These are phyloP conservation scores for Sula dactylatra DNA, from an alignment of 2,113 vertebrate genomes.

Conservation along the genomic window DNA sequence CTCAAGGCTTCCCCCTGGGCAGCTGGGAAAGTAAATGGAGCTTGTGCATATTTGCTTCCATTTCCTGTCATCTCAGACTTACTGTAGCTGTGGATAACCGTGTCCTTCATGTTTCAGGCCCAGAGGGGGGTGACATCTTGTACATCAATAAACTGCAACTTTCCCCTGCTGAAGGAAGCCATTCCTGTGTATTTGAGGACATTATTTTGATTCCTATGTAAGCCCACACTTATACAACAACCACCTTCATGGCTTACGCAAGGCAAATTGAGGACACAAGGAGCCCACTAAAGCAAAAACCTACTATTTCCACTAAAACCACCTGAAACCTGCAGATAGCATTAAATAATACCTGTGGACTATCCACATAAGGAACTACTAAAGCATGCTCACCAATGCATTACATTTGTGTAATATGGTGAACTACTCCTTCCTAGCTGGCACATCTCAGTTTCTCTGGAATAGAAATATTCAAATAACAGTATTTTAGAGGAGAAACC, in stretches of 20 bases:
- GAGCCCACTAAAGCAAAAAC: not conserved
- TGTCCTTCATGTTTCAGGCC: not conserved
- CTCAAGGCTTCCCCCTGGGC: not conserved
- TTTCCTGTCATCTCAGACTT: not conserved
- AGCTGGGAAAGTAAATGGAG: not conserved
- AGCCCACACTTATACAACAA: not conserved
- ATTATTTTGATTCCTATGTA: not conserved
- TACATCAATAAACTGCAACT: not conserved
- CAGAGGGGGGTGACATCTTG: not conserved
- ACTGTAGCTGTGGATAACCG: not conserved
- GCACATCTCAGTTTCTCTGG: not conserved
- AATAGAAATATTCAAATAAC: not conserved
- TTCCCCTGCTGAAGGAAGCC: not conserved
- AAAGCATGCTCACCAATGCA: not conserved
- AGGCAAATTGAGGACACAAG: not conserved
- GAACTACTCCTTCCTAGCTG: not conserved
- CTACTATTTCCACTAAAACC: not conserved
- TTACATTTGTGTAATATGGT: not conserved
- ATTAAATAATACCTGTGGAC: not conserved
- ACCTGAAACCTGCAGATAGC: not conserved
- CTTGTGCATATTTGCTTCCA: not conserved
- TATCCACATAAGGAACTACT: not conserved
- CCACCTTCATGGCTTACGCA: not conserved
- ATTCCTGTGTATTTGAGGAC: not conserved
- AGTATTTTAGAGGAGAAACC: not conserved